Base-by-base conservation (phyloP, 1,140 invertebrate genomes). In the Adoxophyes honmai region DNA sequence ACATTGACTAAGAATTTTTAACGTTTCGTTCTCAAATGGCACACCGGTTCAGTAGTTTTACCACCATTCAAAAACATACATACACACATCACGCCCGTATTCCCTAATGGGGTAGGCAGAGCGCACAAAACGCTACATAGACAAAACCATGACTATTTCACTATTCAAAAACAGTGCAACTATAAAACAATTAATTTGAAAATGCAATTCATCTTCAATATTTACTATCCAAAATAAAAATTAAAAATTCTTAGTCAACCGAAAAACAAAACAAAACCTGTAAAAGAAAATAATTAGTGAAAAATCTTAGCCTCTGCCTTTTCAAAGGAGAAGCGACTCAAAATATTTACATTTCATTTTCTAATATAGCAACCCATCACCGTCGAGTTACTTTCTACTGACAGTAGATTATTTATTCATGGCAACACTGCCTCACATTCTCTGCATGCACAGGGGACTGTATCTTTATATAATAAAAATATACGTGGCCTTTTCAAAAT, bases 241-340 rank as follows among this genome's bases (percentile, higher is more conserved):
- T 44, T 44, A 44, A 44, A 44, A 44, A 44, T 44, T 44, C 39
- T 44, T 16, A 28, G 4, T 21, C 39, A 21, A 44, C 14, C 16
- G n/a, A n/a, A 44, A 44, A 44, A 44, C 1, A 18, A 18, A 44
- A 44, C 4, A 44, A 39, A 44, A 44, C 15, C 39, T 21, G 15
- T 18, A 44, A 44, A 44, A 44, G 39, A 44, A 44, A 44, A 44
- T 21, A 44, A 44, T 44, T 44, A 44, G 39, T 44, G 18, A 44
- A 44, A 44, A 44, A 14, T 14, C 1, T 8, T 14, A 14, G 9
- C 2, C 15, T 16, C 14, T 18, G 38, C 38, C 38, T 44, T 28
- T 6, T 28, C 21, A 28, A 28, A 28, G 6, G 6, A 28, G 6
- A 28, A 28, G 6, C 2, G 6, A 28, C 8, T 36, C 34, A 36